phyloP scores from a whole-genome alignment of 2,113 vertebrate genomes.

The Dasyornis broadbenti region DNA sequence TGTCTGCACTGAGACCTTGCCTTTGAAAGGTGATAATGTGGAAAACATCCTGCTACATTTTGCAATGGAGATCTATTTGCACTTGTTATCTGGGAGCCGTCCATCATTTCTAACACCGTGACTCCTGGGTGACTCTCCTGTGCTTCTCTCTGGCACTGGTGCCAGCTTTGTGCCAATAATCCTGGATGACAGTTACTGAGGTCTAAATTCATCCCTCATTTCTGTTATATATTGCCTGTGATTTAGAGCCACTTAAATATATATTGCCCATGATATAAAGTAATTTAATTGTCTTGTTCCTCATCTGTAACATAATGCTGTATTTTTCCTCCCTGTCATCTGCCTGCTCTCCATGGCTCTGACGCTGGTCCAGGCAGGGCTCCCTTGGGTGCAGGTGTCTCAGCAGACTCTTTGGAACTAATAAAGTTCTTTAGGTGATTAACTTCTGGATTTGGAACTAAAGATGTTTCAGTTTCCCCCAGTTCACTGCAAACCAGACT shows the following conservation, averaged over 20 bases:
- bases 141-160: not conserved
- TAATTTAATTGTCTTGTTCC: not conserved
- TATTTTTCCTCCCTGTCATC: not conserved
- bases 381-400: not conserved
- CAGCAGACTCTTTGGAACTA: not conserved
- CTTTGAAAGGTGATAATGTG: not conserved
- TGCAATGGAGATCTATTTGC: not conserved
- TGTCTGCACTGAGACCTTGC: not conserved
- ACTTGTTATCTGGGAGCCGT: not conserved
- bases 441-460: not conserved
- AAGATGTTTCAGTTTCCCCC: not conserved
- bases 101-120: not conserved
- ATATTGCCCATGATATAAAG: not conserved
- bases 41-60: not conserved
- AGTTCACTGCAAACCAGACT: not conserved
- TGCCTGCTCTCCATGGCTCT: not conserved
- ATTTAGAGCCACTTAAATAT: slow-evolving; percentile 1
- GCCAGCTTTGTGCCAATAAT: not conserved
- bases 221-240: not conserved
- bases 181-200: not conserved
- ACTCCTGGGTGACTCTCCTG: not conserved
- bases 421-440: not conserved
- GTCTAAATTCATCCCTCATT: not conserved
- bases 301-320: not conserved
- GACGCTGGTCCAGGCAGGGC: not conserved